Evolutionary conservation across 1,140 invertebrate species (phyloP), one percentile per base, ranked within the genome.

Genomic region (Temnothorax longispinosus): DNA sequence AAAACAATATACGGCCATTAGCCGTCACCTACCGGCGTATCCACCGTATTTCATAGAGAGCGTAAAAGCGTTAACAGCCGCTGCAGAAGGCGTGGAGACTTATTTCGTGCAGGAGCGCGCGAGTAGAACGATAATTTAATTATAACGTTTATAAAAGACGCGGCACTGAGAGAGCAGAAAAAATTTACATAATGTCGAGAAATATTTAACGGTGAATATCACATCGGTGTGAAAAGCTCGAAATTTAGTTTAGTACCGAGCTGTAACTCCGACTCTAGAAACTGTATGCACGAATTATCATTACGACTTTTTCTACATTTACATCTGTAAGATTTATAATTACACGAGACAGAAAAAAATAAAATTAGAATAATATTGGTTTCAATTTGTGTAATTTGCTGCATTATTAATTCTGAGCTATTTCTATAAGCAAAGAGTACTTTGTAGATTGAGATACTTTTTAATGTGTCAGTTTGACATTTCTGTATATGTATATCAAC

Each of bases 1-100:
- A 21, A 60, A 84, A 84, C 80, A 84, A 84, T 84, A 58, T 44
- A 60, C 69, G 41, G 44, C 71, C 69, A 84, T 84, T 84, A 84
- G 54, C 80, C 54, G 41, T 84, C 80, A 84, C 4, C 69, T 75
- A 60, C 69, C 69, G 56, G 54, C 54, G 3, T 60, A 75, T 84
- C 56, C 44, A 15, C 3, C 54, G 80, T 84, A 84, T 84, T 84
- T 84, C 54, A 84, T 50, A 60, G 32, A 8, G 8, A 35, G 27
- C 54, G 54, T 82, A 84, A 84, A 84, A 84, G 54, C 54, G 69
- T 75, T 74, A 84, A 84, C 56, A 60, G 44, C 44, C 44, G 80
- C 69, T 84, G 80, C 69, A 54, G 80, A 74, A 84, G 69, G 41
- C 54, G 69, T 35, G 69, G 41, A 35, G 41, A 75, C 65, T 71